Conservation (phyloP, 2,113 vertebrate species). For the Balaeniceps rex region DNA sequence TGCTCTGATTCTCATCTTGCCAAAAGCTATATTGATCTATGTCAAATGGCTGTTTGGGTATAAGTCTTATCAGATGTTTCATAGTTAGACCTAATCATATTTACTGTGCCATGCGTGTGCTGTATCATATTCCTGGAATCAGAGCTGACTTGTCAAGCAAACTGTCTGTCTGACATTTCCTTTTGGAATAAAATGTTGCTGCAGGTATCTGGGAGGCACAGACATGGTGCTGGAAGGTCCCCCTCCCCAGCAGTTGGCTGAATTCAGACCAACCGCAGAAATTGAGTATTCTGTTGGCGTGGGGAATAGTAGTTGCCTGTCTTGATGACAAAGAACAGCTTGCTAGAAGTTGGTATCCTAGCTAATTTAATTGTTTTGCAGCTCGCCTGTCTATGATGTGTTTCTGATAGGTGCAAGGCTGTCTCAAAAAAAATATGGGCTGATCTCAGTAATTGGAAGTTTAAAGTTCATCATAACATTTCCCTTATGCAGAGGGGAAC, state of each 20-base stretch:
- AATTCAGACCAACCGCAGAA: background rate
- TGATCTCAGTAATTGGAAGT: background rate
- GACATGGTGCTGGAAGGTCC: background rate
- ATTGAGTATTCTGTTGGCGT: fast-evolving
- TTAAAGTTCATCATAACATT: background rate
- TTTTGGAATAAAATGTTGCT: background rate
- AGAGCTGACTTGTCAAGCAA: background rate
- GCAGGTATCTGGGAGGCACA: background rate
- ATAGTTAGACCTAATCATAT: background rate
- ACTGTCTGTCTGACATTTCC: background rate
- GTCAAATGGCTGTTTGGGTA: background rate
- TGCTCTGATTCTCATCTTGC: background rate
- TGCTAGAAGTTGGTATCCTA: background rate
- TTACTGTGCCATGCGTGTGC: background rate
- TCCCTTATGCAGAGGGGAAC: background rate
- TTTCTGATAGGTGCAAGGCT: background rate
- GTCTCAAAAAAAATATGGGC: background rate
- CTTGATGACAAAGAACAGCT: background rate
- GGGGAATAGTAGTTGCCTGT: background rate
- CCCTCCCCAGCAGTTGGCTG: background rate
- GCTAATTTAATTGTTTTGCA: background rate
- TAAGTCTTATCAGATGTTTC: background rate
- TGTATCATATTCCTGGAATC: background rate
- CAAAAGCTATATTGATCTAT: background rate
- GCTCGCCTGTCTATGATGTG: background rate